Conservation (phyloP, 2,113 vertebrate species). For the Chloebia gouldiae region DNA sequence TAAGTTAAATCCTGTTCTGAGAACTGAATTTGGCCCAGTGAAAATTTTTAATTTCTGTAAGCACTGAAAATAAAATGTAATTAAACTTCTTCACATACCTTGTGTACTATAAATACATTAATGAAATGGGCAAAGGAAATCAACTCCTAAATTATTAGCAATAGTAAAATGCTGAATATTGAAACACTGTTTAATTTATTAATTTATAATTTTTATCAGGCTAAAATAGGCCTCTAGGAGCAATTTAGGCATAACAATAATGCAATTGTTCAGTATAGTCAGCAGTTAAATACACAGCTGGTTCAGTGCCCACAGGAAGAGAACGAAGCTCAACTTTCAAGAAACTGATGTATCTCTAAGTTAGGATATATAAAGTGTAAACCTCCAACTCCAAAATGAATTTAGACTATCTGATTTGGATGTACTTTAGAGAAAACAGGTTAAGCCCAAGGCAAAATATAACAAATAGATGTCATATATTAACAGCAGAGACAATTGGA, state of each 20-base stretch:
- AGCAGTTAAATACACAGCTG: not conserved
- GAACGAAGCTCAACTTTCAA: not conserved
- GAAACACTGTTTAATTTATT: constrained; percentile 50
- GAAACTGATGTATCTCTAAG: not conserved
- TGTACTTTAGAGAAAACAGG: constrained; percentile 18
- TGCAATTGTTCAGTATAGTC: not conserved
- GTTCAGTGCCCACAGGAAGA: constrained; percentile 1
- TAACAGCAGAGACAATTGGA: not conserved
- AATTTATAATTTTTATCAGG: constrained; percentile 47
- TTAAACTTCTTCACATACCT: constrained; percentile 22
- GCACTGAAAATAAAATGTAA: constrained; percentile 25
- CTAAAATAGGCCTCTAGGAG: constrained; percentile 53
- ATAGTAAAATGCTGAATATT: constrained; percentile 50
- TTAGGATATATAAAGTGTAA: not conserved
- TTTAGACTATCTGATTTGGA: not conserved
- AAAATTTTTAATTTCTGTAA: constrained; percentile 44
- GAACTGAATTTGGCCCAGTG: not conserved
- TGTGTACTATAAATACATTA: constrained; percentile 20
- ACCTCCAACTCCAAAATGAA: not conserved
- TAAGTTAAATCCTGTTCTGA: not conserved
- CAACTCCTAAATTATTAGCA: constrained; percentile 33
- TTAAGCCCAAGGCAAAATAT: not conserved
- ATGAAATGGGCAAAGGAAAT: constrained; percentile 51
- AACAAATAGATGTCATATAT: not conserved
- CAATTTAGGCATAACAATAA: constrained; percentile 33